phyloP scores from a whole-genome alignment of 2,113 vertebrate genomes.

The Aldabrachelys gigantea region DNA sequence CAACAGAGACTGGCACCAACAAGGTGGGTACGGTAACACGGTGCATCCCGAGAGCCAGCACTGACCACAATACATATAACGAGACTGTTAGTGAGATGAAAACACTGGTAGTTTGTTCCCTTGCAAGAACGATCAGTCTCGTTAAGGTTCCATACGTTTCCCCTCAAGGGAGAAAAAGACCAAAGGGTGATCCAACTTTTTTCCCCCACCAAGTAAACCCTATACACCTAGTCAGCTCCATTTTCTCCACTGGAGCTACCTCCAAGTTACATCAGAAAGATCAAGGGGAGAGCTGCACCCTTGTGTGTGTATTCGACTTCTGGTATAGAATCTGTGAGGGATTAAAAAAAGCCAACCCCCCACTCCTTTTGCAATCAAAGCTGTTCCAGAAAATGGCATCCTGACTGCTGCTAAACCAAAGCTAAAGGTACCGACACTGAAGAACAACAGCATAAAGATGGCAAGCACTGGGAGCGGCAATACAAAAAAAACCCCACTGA shows the following conservation, averaged over 20 bases:
- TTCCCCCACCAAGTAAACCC: background rate
- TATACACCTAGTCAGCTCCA: background rate
- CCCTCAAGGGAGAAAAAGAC: background rate
- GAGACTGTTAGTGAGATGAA: background rate
- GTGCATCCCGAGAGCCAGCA: background rate
- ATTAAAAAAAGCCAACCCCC: background rate
- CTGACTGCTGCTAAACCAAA: background rate
- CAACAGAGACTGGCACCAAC: background rate
- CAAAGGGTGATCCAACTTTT: background rate
- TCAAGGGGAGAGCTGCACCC: background rate
- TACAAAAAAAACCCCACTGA: background rate
- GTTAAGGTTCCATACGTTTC: no score
- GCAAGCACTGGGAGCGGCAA: background rate
- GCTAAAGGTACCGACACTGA: fast-evolving
- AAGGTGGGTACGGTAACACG: background rate
- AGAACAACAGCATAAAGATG: background rate
- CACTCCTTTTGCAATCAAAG: background rate
- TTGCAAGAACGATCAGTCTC: background rate
- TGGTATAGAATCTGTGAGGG: background rate
- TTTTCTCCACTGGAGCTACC: background rate
- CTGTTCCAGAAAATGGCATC: background rate
- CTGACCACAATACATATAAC: background rate
- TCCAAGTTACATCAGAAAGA: background rate
- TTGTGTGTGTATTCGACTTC: background rate
- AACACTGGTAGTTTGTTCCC: background rate